Evolutionary conservation across 2,113 vertebrate genomes (phyloP).

Genomic region (Australoheros scitulus): DNA sequence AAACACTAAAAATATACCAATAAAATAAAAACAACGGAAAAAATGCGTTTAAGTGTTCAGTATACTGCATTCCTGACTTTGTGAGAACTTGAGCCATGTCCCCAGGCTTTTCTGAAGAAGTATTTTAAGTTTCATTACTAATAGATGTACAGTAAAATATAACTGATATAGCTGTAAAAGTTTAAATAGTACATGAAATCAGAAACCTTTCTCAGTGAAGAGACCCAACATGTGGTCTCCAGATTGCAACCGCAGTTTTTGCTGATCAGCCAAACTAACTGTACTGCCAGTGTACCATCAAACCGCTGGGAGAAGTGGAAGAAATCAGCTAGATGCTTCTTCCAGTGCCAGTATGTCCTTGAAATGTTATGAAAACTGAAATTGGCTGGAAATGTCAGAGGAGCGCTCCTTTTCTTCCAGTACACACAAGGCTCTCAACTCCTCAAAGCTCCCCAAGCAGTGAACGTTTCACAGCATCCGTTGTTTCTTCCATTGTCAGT

Average conservation of each 20-base stretch:
- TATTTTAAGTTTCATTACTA: slow-evolving; percentile 8
- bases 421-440: not conserved
- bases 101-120: slow-evolving; percentile 12
- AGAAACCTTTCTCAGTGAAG: slow-evolving; percentile 15
- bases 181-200: slow-evolving; percentile 48
- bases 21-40: not conserved
- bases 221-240: slow-evolving; percentile 38
- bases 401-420: not conserved
- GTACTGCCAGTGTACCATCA: not conserved
- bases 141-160: slow-evolving; percentile 20
- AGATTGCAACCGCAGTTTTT: slow-evolving; percentile 15
- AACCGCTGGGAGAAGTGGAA: not conserved
- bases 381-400: not conserved
- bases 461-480: slow-evolving; percentile 20
- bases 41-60: not conserved
- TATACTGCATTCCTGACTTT: not conserved
- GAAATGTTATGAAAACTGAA: not conserved
- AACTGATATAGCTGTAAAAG: slow-evolving; percentile 44
- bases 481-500: slow-evolving; percentile 14
- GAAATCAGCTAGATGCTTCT: not conserved
- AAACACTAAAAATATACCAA: not conserved
- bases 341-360: not conserved
- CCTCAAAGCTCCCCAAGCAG: not conserved
- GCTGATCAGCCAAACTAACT: not conserved
- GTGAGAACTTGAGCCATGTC: slow-evolving; percentile 5